A percentile compares a stretch with the other conserved stretches of the same genome.
Evolutionary conservation across 1,140 invertebrate species (phyloP).

Genomic region (Druon quercuslanigerum): DNA sequence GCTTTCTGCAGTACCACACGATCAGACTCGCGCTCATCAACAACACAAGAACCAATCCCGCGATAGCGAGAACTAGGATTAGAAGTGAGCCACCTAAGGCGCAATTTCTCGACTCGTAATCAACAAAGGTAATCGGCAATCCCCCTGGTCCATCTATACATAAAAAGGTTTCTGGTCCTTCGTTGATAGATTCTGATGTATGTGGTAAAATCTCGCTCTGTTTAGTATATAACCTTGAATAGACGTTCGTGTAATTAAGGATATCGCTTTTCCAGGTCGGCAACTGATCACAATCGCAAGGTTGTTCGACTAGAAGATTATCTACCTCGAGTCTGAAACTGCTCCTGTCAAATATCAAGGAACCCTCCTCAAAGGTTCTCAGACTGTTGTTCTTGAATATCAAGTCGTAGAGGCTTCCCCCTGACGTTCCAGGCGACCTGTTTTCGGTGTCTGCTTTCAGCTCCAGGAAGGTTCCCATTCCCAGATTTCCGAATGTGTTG

Average conservation of each 20-base stretch:
- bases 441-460: slow-evolving; percentile 77
- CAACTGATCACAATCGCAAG: slow-evolving; percentile 78
- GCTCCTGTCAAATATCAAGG: slow-evolving; percentile 78
- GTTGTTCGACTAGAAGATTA: slow-evolving; percentile 78
- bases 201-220: slow-evolving; percentile 35
- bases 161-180: slow-evolving; percentile 63
- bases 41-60: slow-evolving; percentile 51
- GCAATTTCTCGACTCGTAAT: slow-evolving; percentile 63
- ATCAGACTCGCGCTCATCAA: slow-evolving; percentile 52
- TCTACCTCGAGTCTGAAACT: slow-evolving; percentile 77
- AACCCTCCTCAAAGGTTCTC: slow-evolving; percentile 75
- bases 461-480: slow-evolving; percentile 79
- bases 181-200: slow-evolving; percentile 53
- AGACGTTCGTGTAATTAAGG: slow-evolving; percentile 69
- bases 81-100: slow-evolving; percentile 61
- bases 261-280: slow-evolving; percentile 70
- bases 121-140: slow-evolving; percentile 55
- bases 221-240: slow-evolving; percentile 56
- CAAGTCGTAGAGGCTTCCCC: slow-evolving; percentile 71
- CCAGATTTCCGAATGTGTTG: slow-evolving; percentile 78
- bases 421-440: slow-evolving; percentile 35
- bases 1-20: slow-evolving; percentile 63
- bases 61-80: slow-evolving; percentile 58
- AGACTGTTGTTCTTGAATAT: slow-evolving; percentile 82
- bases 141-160: slow-evolving; percentile 57